Evolutionary conservation across 1,140 invertebrate species (phyloP).

Genomic region (Holcopasites calliopsidis): DNA sequence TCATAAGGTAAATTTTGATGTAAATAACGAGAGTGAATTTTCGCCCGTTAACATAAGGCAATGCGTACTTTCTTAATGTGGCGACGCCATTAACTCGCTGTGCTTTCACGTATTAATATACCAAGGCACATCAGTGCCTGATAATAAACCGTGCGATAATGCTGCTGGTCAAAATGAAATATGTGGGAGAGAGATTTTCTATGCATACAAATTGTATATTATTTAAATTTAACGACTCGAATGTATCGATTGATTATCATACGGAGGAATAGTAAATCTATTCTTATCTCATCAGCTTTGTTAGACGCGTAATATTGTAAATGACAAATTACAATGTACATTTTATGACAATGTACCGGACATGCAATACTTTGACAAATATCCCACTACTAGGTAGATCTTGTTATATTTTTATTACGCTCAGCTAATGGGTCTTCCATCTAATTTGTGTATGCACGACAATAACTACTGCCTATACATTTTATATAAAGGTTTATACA

Average conservation of each 20-base stretch:
- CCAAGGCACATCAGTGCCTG: constrained; percentile 57
- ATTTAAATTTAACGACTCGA: constrained; percentile 4
- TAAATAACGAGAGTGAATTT: constrained; percentile 66
- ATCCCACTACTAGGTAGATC: constrained; percentile 18
- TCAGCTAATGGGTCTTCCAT: constrained; percentile 53
- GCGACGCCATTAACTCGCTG: constrained; percentile 38
- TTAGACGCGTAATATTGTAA: constrained; percentile 14
- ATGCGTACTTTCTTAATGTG: constrained; percentile 68
- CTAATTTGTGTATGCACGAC: constrained; percentile 41
- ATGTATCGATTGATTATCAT: constrained; percentile 25
- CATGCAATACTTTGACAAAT: constrained; percentile 35
- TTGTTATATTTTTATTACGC: constrained; percentile 38
- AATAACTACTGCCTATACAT: constrained; percentile 48
- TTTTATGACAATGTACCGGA: not conserved
- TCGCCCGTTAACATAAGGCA: constrained; percentile 72
- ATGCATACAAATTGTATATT: constrained; percentile 41
- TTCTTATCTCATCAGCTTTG: constrained; percentile 31
- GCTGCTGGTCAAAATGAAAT: constrained; percentile 8
- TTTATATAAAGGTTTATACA: constrained; percentile 40
- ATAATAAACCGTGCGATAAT: constrained; percentile 39
- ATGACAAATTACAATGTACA: constrained; percentile 11
- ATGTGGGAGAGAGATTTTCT: constrained; percentile 61
- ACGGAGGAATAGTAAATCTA: not conserved
- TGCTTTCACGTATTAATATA: constrained; percentile 47
- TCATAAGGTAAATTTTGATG: constrained; percentile 76